phyloP scores from a whole-genome alignment of 2,797 vertebrate genomes.

The Epinephelus malabaricus region DNA sequence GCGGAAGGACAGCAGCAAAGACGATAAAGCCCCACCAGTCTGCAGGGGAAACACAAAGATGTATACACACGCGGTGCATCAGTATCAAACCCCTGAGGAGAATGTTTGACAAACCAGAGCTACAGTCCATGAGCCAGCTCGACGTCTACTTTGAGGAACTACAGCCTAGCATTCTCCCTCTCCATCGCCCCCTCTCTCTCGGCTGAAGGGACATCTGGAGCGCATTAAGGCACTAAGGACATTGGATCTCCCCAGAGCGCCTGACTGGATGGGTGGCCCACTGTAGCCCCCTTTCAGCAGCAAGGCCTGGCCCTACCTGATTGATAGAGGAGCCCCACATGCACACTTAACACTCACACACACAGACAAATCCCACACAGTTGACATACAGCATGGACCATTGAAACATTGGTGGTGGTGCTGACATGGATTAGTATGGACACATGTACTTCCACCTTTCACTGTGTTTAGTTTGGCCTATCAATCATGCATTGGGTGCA shows the following conservation, averaged over 20 bases:
- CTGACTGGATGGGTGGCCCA: constrained; percentile 87
- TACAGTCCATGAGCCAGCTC: constrained; percentile 38
- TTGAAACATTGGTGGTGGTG: constrained; percentile 32
- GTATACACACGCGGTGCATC: constrained; percentile 68
- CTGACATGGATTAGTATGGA: constrained; percentile 63
- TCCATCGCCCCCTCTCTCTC: constrained; percentile 23
- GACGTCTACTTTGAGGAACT: constrained; percentile 57
- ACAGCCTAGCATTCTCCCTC: constrained; percentile 47
- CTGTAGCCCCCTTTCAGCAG: constrained; percentile 84
- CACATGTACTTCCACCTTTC: constrained; percentile 51
- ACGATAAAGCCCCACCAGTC: constrained; percentile 24
- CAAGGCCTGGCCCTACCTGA: constrained; percentile 76
- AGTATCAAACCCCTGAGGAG: constrained; percentile 66
- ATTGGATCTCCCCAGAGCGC: constrained; percentile 86
- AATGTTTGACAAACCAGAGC: constrained; percentile 60
- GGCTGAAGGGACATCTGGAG: constrained; percentile 86
- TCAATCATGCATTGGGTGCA: constrained; percentile 35
- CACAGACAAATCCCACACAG: constrained; percentile 62
- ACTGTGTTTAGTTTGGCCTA: constrained; percentile 18
- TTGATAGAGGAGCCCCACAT: constrained; percentile 82
- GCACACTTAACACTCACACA: constrained; percentile 68
- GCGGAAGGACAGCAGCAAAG: constrained; percentile 23
- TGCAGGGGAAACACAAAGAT: constrained; percentile 8
- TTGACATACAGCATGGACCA: constrained; percentile 43
- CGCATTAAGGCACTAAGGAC: constrained; percentile 85